Evolutionary conservation across 37 sponge, comb jelly and placozoan species (phyloP).

Genomic region (Chondrosia reniformis): DNA sequence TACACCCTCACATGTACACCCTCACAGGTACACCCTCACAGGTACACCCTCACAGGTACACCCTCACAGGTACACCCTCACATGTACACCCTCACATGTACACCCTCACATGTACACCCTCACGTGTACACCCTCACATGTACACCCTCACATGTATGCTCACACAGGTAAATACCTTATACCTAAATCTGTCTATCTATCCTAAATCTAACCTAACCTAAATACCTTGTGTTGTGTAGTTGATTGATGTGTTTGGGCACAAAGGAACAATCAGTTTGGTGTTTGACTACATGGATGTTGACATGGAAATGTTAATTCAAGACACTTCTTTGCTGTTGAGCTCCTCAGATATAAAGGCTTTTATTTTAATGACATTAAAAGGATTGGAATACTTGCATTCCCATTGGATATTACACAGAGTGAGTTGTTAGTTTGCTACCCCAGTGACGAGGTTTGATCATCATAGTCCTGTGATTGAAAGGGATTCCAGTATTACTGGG

Average conservation of each 20-base stretch:
- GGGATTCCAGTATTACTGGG: no score
- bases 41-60: neutral
- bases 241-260: conserved; percentile 93
- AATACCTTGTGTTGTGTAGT: neutral
- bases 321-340: conserved; percentile 74
- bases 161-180: neutral
- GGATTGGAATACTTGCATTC: conserved; percentile 95
- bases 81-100: neutral
- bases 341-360: conserved; percentile 83
- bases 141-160: neutral
- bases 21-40: neutral
- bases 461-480: no score
- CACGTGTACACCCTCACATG: neutral
- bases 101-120: neutral
- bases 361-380: conserved; percentile 88
- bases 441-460: neutral
- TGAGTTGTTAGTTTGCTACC: neutral
- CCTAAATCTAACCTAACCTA: conserved; percentile 42
- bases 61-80: neutral
- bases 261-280: conserved; percentile 94
- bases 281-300: conserved; percentile 96
- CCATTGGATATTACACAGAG: conserved; percentile 91
- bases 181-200: no score
- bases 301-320: conserved; percentile 91
- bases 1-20: neutral